Percentiles rank a stretch among this genome's conserved stretches.
Conservation (phyloP, 2,797 vertebrate genomes). For the Gallinago stenura region DNA sequence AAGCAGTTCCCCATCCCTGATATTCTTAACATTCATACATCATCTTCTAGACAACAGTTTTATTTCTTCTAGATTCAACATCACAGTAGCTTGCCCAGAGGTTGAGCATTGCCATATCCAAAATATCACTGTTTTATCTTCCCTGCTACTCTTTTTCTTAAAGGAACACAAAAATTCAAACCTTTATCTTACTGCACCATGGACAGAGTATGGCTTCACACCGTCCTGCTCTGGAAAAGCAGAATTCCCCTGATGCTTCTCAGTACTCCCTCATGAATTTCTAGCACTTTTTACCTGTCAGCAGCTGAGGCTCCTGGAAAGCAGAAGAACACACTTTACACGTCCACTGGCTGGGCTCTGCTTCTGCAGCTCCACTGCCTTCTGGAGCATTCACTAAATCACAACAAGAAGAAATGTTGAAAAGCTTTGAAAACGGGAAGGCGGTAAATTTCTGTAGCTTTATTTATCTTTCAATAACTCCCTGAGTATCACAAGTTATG, state of each 20-base stretch:
- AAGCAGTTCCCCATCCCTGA: background rate
- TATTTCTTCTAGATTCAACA: background rate
- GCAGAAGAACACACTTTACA: slow-evolving; percentile 82
- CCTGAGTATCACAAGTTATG: background rate
- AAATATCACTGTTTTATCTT: background rate
- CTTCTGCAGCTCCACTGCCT: slow-evolving; percentile 52
- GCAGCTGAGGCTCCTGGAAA: slow-evolving; percentile 80
- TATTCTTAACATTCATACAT: background rate
- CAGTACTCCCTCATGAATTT: background rate
- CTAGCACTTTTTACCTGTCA: slow-evolving; percentile 76
- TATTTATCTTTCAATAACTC: background rate
- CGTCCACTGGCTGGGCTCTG: slow-evolving; percentile 77
- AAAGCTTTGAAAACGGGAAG: background rate
- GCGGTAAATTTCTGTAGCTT: background rate
- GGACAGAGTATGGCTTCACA: background rate
- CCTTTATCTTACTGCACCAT: background rate
- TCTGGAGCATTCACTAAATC: slow-evolving; percentile 68
- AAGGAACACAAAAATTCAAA: background rate
- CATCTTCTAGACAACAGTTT: background rate
- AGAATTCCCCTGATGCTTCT: background rate
- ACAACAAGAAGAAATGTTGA: slow-evolving; percentile 18
- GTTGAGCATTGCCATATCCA: background rate
- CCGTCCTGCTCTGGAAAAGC: background rate
- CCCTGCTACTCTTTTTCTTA: background rate
- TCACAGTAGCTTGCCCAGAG: background rate